Base-by-base conservation (phyloP, 2,888 invertebrate species). In the Ormyrus rosae region DNA sequence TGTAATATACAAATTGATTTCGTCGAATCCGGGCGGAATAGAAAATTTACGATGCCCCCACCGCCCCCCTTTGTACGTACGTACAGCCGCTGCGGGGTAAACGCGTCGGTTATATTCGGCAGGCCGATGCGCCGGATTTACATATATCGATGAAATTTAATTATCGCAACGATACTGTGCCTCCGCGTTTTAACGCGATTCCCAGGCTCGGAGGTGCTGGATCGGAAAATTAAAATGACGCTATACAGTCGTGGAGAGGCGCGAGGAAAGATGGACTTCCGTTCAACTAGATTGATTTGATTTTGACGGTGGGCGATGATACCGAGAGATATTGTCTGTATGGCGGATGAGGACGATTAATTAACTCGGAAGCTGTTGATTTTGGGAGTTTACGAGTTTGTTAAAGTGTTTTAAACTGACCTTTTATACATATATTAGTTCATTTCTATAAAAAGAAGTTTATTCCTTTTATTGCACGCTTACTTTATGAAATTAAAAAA, bases 1-100 rank as follows among this genome's bases (percentile, higher is more conserved):
- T 46, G 69, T 70, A 78, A 74, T 74, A 51, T 53, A 77, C 58
- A 81, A 81, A 81, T 77, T 73, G 77, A 81, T 78, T 81, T 73
- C 19, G 19, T 73, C 69, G 77, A 77, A 74, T 74, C 51, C 60
- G 55, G 56, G 68, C 13, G 34, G 68, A 53, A 51, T 45, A 50
- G 81, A 81, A 81, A 81, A 81, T 81, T 74, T 55, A 74, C 60
- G 56, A 19, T 19, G 19, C 19, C 19, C 19, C 19, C 19, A 0
- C 19, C 0, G 0, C 19, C 19, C 19, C 50, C 58, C 19, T n/a
- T 45, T 11, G 13, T 58, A 60, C 19, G 10, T 53, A 73, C n/a
- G 55, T 53, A 19, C 45, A 34, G 19, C 13, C 45, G 34, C 6
- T 10, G 9, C n/a, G 53, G 55, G 53, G 60, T 80, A 60, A 71